Base-by-base conservation (phyloP, 2,797 vertebrate species). In the Eupleurogrammus muticus region DNA sequence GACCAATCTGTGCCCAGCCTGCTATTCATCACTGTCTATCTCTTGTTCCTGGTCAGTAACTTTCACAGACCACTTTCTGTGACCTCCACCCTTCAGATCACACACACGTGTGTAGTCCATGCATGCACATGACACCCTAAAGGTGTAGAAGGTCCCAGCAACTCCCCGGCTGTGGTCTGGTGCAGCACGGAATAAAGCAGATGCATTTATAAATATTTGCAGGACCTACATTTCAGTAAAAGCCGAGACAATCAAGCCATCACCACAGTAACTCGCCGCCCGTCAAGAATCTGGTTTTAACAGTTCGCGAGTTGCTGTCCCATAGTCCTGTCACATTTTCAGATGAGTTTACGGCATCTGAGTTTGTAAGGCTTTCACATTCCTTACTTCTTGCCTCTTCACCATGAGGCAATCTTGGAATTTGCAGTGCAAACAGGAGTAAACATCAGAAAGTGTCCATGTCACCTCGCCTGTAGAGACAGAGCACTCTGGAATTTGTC, bases 351-450 rank as follows among this genome's bases (percentile, higher is more conserved):
- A 91, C 69, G 74, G 77, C 79, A 75, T 87, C 58, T 38, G 54
- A 77, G 68, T 79, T 86, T 88, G 82, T 81, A 53, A 64, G 69
- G 62, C 65, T 38, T 65, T 46, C 66, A 44, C 89, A 92, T 92
- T 92, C 91, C 79, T 88, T 6, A 1, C 56, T 79, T 48, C 46
- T 24, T 75, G 61, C 75, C 85, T 86, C 72, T 87, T 84, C 80
- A 69, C 83, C 63, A 75, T 86, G 88, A 88, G 86, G 82, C 90
- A 92, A 91, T 88, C 51, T 68, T 73, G 87, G 90, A 91, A 92
- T 92, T 87, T 91, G 77, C 79, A 75, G 80, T 48, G 84, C 80
- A 92, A 92, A 91, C 88, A 87, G 63, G 73, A 77, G 87, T 70
- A 85, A 91, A 89, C 90, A 87, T 78, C 76, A 23, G 67, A 80